phyloP scores from a whole-genome alignment of 2,113 vertebrate species.

The Neogobius melanostomus region DNA sequence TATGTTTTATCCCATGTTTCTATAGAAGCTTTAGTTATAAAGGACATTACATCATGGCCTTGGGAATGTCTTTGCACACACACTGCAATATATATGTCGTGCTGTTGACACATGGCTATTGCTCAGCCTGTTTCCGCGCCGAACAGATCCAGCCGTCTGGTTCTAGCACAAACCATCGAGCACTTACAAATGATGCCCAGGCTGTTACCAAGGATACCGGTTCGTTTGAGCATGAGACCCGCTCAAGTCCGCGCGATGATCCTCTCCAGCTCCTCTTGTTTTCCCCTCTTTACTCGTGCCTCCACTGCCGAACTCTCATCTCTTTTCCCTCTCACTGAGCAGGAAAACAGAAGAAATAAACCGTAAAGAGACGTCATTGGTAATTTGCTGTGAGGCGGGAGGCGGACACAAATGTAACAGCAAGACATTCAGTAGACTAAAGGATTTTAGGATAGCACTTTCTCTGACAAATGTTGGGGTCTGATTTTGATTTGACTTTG shows the following conservation, averaged over 20 bases:
- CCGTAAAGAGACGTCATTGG: constrained; percentile 10
- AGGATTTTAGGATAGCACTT: too few relatives aligned
- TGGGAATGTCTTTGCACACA: constrained; percentile 8
- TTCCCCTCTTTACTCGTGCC: constrained; percentile 43
- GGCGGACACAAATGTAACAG: background rate
- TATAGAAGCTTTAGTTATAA: background rate
- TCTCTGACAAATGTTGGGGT: too few relatives aligned
- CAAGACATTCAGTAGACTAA: background rate
- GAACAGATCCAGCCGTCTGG: constrained; percentile 22
- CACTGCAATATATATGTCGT: background rate
- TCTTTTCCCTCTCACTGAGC: constrained; percentile 25
- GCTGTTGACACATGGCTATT: constrained; percentile 19
- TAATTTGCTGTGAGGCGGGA: background rate
- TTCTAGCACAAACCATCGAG: constrained; percentile 55
- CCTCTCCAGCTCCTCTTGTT: constrained; percentile 50
- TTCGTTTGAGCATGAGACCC: constrained; percentile 60
- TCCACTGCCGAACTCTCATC: constrained; percentile 48
- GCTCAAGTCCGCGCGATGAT: constrained; percentile 49
- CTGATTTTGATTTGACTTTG: too few relatives aligned
- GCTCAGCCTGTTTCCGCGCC: constrained; percentile 17
- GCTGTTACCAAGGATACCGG: constrained; percentile 78
- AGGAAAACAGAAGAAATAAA: constrained; percentile 15
- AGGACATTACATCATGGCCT: background rate
- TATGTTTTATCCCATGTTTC: too few relatives aligned
- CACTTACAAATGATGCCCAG: constrained; percentile 68